Percentiles rank a stretch among this genome's conserved stretches.
These are phyloP conservation scores for Gymnobelideus leadbeateri DNA, from an alignment of 2,113 vertebrate species.

Conservation along the genomic window DNA sequence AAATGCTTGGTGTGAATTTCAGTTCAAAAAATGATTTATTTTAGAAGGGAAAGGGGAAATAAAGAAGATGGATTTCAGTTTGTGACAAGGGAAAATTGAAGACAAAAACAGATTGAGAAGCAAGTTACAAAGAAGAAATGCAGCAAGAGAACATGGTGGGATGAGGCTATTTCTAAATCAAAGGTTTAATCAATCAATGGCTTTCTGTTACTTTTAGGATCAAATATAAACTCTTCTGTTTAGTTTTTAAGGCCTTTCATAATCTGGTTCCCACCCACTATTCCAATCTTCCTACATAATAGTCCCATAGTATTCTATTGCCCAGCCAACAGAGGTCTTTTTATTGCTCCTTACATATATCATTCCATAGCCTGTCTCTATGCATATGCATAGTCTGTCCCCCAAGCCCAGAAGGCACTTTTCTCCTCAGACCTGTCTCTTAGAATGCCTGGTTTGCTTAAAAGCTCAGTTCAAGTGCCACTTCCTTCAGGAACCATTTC, in stretches of 20 bases:
- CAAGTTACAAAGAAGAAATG: neutral
- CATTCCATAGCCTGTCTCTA: neutral
- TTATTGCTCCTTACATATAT: neutral
- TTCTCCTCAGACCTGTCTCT: neutral
- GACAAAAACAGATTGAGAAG: neutral
- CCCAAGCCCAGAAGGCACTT: neutral
- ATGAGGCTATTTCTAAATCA: neutral
- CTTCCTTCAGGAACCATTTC: neutral
- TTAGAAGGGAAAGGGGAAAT: neutral
- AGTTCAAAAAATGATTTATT: neutral
- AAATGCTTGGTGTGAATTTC: neutral
- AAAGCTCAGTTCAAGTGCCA: neutral
- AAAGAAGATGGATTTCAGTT: slow-evolving; percentile 2
- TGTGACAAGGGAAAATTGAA: neutral
- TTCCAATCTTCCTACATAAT: neutral
- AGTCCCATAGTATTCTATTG: neutral
- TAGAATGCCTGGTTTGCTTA: neutral
- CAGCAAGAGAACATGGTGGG: neutral
- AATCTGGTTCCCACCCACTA: neutral
- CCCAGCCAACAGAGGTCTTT: no score
- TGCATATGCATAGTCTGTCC: neutral
- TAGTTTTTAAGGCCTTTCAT: neutral
- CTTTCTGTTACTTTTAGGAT: neutral
- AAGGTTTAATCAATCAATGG: neutral
- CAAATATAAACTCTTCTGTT: neutral